Percentiles rank a stretch among this genome's conserved stretches.
Conservation (phyloP, 92 coral and sea anemone species). For the Pocillopora meandrina region DNA sequence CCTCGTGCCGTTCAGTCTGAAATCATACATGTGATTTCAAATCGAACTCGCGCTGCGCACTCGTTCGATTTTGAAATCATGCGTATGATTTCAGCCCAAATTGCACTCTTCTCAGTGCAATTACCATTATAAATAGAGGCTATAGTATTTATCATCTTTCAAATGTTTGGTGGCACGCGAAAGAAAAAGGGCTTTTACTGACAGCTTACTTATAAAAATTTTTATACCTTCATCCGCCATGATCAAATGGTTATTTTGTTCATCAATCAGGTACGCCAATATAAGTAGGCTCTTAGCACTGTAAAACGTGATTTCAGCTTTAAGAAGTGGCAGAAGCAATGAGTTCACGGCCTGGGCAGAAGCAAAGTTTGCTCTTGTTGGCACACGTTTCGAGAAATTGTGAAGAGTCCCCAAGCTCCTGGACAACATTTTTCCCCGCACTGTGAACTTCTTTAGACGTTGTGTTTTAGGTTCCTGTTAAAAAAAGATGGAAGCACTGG, state of each 20-base stretch:
- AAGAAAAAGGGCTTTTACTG: too few relatives aligned
- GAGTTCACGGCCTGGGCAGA: slow-evolving; percentile 52
- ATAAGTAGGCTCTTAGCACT: slow-evolving; percentile 59
- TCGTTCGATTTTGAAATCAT: too few relatives aligned
- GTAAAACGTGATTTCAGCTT: slow-evolving; percentile 59
- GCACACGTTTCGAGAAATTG: slow-evolving; percentile 63
- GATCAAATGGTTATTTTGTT: slow-evolving; percentile 68
- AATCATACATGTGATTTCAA: too few relatives aligned
- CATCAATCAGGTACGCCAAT: slow-evolving; percentile 75
- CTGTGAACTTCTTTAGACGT: slow-evolving; percentile 39
- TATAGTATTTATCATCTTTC: too few relatives aligned
- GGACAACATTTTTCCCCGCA: slow-evolving; percentile 53
- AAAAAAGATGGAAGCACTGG: not conserved
- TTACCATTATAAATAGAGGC: too few relatives aligned
- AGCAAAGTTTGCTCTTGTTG: slow-evolving; percentile 57
- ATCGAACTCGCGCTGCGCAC: too few relatives aligned
- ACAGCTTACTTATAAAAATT: not conserved
- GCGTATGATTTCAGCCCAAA: too few relatives aligned
- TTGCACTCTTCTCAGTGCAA: too few relatives aligned
- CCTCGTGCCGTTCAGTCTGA: too few relatives aligned
- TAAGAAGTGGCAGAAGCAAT: slow-evolving; percentile 63
- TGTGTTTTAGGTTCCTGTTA: slow-evolving; percentile 47
- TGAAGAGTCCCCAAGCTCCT: slow-evolving; percentile 61
- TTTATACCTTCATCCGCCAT: slow-evolving; percentile 69
- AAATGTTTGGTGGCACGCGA: too few relatives aligned